Evolutionary conservation across 2,113 vertebrate species (phyloP).

Genomic region (Syngnathus typhle): DNA sequence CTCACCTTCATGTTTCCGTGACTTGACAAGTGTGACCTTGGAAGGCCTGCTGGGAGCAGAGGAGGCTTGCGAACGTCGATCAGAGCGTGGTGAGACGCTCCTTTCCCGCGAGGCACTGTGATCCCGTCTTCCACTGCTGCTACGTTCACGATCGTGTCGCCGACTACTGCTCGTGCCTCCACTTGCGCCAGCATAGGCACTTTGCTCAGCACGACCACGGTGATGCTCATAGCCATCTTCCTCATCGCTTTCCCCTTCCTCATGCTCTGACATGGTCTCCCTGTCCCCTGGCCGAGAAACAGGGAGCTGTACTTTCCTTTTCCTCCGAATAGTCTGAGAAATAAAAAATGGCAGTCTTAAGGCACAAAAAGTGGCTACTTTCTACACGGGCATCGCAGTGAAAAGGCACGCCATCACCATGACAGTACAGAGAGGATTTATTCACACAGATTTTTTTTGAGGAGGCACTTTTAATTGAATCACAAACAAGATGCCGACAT

Average conservation of each 20-base stretch:
- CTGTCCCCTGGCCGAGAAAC: constrained; percentile 79
- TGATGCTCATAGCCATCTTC: constrained; percentile 79
- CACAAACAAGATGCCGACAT: too few relatives aligned
- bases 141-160: constrained; percentile 58
- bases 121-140: constrained; percentile 72
- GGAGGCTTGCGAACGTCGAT: constrained; percentile 83
- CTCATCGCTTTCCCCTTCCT: constrained; percentile 81
- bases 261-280: constrained; percentile 86
- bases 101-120: constrained; percentile 85
- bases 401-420: too few relatives aligned
- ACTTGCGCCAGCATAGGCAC: constrained; percentile 55
- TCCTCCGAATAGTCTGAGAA: constrained; percentile 87
- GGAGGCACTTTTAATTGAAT: too few relatives aligned
- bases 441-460: neutral
- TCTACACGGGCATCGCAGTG: neutral
- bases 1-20: constrained; percentile 91
- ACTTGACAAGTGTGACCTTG: constrained; percentile 96
- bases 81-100: constrained; percentile 86
- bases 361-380: neutral
- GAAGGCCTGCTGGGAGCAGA: constrained; percentile 81
- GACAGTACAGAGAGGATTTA: neutral
- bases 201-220: constrained; percentile 61
- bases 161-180: constrained; percentile 71
- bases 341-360: constrained; percentile 9
- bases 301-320: constrained; percentile 94